Evolutionary conservation across 2,888 invertebrate genomes (phyloP), one percentile per base, ranked within the genome.

Genomic region (Bursaphelenchus okinawaensis): DNA sequence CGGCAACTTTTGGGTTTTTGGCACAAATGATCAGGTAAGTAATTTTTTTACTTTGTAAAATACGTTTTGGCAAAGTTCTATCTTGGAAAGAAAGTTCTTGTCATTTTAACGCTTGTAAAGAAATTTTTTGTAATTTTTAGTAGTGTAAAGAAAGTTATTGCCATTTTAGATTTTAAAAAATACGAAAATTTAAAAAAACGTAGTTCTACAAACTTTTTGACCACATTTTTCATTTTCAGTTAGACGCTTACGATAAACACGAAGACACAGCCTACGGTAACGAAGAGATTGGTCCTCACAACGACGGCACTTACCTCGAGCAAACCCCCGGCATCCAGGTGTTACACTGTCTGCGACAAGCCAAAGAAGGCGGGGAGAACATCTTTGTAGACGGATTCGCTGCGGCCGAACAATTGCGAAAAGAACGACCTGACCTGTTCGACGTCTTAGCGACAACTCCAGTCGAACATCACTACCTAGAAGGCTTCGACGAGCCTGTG

Each of bases 251-350:
- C 50, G 68, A 70, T 4, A 86, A 86, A 4, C 88, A 88, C 73
- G 87, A 87, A 0, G 91, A 91, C 76, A 89, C 89, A 0, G 89
- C 91, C 0, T 91, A 90, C 77, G 88, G 89, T 0, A 88, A 87
- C 60, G 84, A 88, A 3, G 87, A 87, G 19, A 84, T 91, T 0
- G 88, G 88, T 2, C 86, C 88, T 0, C 91, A 91, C 78, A 90
- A 88, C 3, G 91, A 91, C 79, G 89, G 88, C 62, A 90, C 90
- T 0, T 91, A 91, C 78, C 89, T 90, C 73, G 87, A 87, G 60
- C 88, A 90, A 82, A 88, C 90, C 0, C 87, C 89, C 56, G 90
- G 90, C 22, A 77, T 78, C 55, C 77, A 77, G 62, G 73, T 73
- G 6, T 29, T 89, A 61, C 88, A 89, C 77, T 87, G 88, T 72